Base-by-base conservation (phyloP, 2,888 invertebrate species). In the Parochlus steinenii region DNA sequence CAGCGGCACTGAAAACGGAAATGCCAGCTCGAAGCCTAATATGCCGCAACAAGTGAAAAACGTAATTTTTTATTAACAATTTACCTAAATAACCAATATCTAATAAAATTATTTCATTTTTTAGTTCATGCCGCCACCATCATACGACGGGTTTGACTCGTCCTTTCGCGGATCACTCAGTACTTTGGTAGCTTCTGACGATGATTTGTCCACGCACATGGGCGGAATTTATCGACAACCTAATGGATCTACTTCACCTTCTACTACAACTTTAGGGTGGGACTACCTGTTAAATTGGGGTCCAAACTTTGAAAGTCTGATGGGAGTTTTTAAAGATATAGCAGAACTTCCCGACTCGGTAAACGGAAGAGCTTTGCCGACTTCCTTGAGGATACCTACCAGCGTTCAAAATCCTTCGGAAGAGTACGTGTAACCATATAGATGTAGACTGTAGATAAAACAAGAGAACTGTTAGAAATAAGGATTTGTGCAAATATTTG, bases 271-370 rank as follows among this genome's bases (percentile, higher is more conserved):
- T 4, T 65, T 92, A 30, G 85, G 89, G 36, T 92, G 90, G 87
- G 90, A 93, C 53, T 89, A 90, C 53, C 62, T 92, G 43, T 68
- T 93, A 38, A 92, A 92, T 58, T 93, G 92, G 90, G 90, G 92
- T 6, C 87, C 90, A 14, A 92, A 89, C 61, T 93, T 90, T 58
- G 87, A 92, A 58, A 89, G 83, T 55, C 69, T 93, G 53, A 87
- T 89, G 42, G 90, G 92, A 17, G 93, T 93, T 31, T 93, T 92
- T 52, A 89, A 86, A 62, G 93, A 93, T 60, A 92, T 93, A 48
- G 92, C 90, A 29, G 87, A 90, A 60, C 62, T 93, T 46, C 92
- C 92, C 4, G 90, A 92, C 53, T 67, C 75, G 31, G 74, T 75
- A 15, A 23, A 23, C 16, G 34, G 28, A 27, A 74, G 74, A 41